Conservation (phyloP, 2,113 vertebrate genomes). For the Genyomyrus donnyi region DNA sequence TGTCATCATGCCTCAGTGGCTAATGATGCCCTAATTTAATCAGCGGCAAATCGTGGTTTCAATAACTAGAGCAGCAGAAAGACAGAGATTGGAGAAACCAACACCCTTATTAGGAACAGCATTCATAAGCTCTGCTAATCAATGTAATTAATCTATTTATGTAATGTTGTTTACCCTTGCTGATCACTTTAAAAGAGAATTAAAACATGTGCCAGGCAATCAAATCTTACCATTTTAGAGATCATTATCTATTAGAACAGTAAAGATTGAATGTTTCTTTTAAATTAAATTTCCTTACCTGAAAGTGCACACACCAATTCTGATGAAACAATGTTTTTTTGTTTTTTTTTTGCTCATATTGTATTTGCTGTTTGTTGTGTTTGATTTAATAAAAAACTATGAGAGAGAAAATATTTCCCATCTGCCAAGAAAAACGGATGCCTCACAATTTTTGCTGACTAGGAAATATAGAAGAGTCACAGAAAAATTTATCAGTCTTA, state of each 20-base stretch:
- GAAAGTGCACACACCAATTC: background rate
- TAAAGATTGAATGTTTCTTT: background rate
- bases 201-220: constrained; percentile 46
- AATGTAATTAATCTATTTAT: constrained; percentile 54
- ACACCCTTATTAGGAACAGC: constrained; percentile 46
- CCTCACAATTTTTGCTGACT: background rate
- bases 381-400: constrained; percentile 5
- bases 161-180: constrained; percentile 38
- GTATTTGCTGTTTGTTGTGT: background rate
- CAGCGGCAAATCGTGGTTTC: constrained; percentile 59
- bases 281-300: background rate
- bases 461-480: background rate
- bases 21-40: constrained; percentile 53
- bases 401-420: constrained; percentile 4
- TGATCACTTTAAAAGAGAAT: constrained; percentile 44
- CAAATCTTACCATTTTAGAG: background rate
- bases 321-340: background rate
- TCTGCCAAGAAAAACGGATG: background rate
- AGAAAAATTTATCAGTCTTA: background rate
- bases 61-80: constrained; percentile 59
- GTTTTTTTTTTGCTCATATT: background rate
- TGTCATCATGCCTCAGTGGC: constrained; percentile 42
- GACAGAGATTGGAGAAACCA: constrained; percentile 43
- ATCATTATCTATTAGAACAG: background rate
- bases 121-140: constrained; percentile 36